These are phyloP conservation scores for Gastrophryne carolinensis DNA, from an alignment of 2,797 vertebrate species.

Conservation along the genomic window DNA sequence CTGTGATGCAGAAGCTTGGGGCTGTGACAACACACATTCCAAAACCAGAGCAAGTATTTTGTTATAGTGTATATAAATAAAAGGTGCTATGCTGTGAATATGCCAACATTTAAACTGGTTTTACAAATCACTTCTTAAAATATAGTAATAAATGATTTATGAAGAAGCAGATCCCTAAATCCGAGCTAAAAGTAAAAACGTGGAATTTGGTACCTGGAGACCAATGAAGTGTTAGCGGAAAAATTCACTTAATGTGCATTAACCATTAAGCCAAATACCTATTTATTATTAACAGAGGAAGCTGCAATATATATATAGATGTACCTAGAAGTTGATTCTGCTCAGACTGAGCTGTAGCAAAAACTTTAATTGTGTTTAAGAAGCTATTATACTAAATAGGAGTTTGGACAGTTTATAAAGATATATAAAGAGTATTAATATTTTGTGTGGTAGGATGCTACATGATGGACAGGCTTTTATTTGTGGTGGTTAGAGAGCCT, in stretches of 20 bases:
- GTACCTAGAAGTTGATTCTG: neutral
- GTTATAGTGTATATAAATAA: slow-evolving; percentile 55
- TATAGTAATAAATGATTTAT: neutral
- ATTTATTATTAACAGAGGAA: too few relatives aligned
- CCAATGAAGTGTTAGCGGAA: neutral
- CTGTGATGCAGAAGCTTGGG: slow-evolving; percentile 57
- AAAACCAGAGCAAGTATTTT: slow-evolving; percentile 42
- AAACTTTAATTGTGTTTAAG: neutral
- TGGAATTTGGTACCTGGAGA: neutral
- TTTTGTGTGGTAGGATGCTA: neutral
- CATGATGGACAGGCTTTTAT: too few relatives aligned
- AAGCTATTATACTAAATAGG: neutral
- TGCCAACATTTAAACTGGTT: neutral
- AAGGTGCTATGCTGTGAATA: slow-evolving; percentile 44
- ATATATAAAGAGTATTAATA: neutral
- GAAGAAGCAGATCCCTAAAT: neutral
- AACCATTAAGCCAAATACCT: too few relatives aligned
- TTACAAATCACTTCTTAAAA: slow-evolving; percentile 15
- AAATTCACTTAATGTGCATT: neutral
- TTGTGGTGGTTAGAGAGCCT: neutral
- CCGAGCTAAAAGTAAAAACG: neutral
- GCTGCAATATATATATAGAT: neutral
- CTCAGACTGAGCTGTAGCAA: neutral
- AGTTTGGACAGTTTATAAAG: neutral
- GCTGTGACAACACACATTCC: slow-evolving; percentile 56